These are phyloP conservation scores for Spinibarbus caldwelli DNA, from an alignment of 2,797 vertebrate genomes.

Conservation along the genomic window DNA sequence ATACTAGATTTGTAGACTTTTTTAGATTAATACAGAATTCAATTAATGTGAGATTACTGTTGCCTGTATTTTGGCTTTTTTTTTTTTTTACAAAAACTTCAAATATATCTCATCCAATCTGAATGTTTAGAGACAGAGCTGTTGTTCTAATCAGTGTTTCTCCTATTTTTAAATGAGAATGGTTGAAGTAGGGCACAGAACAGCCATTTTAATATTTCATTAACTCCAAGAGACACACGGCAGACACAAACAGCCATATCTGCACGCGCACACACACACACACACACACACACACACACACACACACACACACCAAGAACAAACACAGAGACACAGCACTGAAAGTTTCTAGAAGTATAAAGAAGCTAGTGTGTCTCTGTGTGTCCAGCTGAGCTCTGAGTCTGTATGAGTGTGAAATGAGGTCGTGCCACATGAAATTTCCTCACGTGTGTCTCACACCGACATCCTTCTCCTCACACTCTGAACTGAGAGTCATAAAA, in stretches of 20 bases:
- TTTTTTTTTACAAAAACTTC: background rate
- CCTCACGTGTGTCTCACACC: slow-evolving; percentile 29
- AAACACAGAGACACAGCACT: background rate
- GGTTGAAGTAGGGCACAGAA: slow-evolving; percentile 24
- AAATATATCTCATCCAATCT: background rate
- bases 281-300: too few relatives aligned
- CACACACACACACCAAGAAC: background rate
- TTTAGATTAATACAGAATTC: too few relatives aligned
- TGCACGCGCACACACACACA: background rate
- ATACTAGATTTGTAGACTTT: background rate
- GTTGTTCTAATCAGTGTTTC: background rate
- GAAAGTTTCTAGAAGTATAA: background rate
- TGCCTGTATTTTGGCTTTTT: background rate
- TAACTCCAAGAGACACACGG: background rate
- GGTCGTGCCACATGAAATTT: slow-evolving; percentile 42
- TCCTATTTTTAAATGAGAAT: background rate
- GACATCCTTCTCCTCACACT: slow-evolving; percentile 30
- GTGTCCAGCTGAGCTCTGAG: slow-evolving; percentile 3
- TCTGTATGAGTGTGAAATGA: slow-evolving; percentile 32
- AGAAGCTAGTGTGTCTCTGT: background rate
- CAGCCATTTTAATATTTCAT: slow-evolving; percentile 42
- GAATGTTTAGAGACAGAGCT: background rate
- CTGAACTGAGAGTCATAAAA: slow-evolving; percentile 29
- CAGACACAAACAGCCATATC: slow-evolving; percentile 4
- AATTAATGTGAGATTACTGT: too few relatives aligned